Base-by-base conservation (phyloP, 2,113 vertebrate species). In the Malurus melanocephalus region DNA sequence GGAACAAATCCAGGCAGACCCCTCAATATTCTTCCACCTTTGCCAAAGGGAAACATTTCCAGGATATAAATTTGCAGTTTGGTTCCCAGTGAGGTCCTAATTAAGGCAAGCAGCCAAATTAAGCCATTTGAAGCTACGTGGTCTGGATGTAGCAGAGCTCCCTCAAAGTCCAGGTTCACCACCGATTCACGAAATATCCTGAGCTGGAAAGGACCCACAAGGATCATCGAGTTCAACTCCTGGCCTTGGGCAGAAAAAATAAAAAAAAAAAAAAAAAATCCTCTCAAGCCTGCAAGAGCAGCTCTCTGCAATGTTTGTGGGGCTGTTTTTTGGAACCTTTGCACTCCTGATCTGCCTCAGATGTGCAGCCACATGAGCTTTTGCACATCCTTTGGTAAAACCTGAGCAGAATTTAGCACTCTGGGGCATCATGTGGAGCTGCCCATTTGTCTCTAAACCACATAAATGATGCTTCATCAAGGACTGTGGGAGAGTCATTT, bases 291-390 rank as follows among this genome's bases (percentile, higher is more conserved):
- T 74, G 16, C n/a, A 67, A 69, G 55, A 61, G 16, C 45, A 88
- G 21, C 43, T 20, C 46, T 22, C 61, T 6, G 18, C 28, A 33
- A 7, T 0, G 18, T 20, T 53, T 49, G 45, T 24, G 24, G 48
- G 46, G 38, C 20, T 90, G 15, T 4, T 7, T 68, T 6, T 59
- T 9, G 76, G 32, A 69, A 51, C 43, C 16, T 92, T 51, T 65
- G 74, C 69, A 12, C 66, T 73, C 59, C 66, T 24, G 59, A 73
- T 42, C 90, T 85, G 93, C 24, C 86, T 90, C 93, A 76, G 86
- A 56, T 56, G 77, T 69, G 92, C 43, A 93, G 59, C 92, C 92
- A 84, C 71, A 2, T 49, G 95, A 88, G 55, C 18, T 93, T 93
- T 95, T 85, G 52, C 92, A 92, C 88, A n/a, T 93, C 66, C 45